phyloP scores from a whole-genome alignment of 2,113 vertebrate genomes.

The Carassius carassius region DNA sequence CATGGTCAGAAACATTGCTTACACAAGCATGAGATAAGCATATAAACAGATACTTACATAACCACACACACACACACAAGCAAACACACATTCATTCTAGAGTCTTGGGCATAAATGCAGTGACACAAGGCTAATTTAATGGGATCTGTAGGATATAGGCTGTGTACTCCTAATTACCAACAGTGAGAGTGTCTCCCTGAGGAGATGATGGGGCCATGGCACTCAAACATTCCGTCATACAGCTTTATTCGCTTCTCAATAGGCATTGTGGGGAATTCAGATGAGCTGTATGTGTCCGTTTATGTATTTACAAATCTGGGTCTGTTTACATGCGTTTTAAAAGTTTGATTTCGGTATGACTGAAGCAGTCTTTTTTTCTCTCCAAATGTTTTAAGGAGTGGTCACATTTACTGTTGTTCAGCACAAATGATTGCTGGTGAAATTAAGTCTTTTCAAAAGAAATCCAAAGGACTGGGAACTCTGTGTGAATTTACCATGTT shows the following conservation, averaged over 20 bases:
- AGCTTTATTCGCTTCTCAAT: background rate
- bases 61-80: constrained; percentile 25
- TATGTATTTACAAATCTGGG: constrained; percentile 7
- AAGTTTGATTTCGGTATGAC: background rate
- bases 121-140: constrained; percentile 51
- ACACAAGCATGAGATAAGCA: constrained; percentile 37
- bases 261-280: background rate
- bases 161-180: constrained; percentile 48
- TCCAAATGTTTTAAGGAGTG: no score
- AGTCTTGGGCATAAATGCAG: constrained; percentile 32
- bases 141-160: constrained; percentile 22
- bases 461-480: background rate
- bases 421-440: background rate
- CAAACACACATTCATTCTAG: constrained; percentile 11
- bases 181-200: constrained; percentile 33
- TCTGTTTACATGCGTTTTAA: background rate
- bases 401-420: background rate
- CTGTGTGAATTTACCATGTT: no score
- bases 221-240: constrained; percentile 16
- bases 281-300: constrained; percentile 6
- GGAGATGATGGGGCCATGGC: constrained; percentile 5
- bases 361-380: background rate
- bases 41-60: constrained; percentile 42
- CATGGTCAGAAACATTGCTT: constrained; percentile 9
- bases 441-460: background rate